Percentiles rank a stretch among this genome's conserved stretches.
These are phyloP conservation scores for Danaus melanippus DNA, from an alignment of 1,140 invertebrate genomes.

Conservation along the genomic window DNA sequence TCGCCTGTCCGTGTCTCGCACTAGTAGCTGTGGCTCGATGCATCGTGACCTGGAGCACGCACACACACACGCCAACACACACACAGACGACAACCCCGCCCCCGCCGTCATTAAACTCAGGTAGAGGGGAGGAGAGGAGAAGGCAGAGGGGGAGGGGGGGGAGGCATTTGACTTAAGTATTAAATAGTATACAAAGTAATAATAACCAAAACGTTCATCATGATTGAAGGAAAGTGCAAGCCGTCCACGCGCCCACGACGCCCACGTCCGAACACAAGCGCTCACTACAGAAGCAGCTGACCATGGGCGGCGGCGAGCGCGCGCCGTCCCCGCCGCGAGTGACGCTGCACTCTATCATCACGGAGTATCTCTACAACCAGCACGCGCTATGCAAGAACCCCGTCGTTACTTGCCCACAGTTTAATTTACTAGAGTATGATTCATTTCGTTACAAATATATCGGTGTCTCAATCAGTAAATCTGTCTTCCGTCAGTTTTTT, in stretches of 20 bases:
- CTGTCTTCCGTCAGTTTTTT: too few species aligned
- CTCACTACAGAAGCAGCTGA: conserved; percentile 79
- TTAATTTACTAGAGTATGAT: conserved; percentile 86
- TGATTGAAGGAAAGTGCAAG: conserved; percentile 38
- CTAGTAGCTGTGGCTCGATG: conserved; percentile 28
- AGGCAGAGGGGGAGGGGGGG: too few species aligned
- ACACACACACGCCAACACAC: conserved; percentile 16
- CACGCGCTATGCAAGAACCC: conserved; percentile 94
- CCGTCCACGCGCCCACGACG: conserved; percentile 11
- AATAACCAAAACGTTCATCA: too few species aligned
- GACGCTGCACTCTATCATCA: conserved; percentile 93
- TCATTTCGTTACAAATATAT: too few species aligned
- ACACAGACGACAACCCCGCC: conserved; percentile 31
- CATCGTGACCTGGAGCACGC: conserved; percentile 39
- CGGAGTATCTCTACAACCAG: conserved; percentile 96
- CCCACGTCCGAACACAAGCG: conserved; percentile 48
- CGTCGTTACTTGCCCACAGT: conserved; percentile 92
- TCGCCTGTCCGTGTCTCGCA: conserved; percentile 39
- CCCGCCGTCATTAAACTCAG: conserved; percentile 48
- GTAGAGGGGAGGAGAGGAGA: conserved; percentile 15
- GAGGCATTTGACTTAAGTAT: too few species aligned
- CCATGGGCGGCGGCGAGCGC: conserved; percentile 27
- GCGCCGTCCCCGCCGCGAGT: conserved; percentile 55
- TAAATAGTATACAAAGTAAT: too few species aligned
- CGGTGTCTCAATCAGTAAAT: too few species aligned